These are phyloP conservation scores for Netelia inedita DNA, from an alignment of 2,888 invertebrate genomes.

Conservation along the genomic window DNA sequence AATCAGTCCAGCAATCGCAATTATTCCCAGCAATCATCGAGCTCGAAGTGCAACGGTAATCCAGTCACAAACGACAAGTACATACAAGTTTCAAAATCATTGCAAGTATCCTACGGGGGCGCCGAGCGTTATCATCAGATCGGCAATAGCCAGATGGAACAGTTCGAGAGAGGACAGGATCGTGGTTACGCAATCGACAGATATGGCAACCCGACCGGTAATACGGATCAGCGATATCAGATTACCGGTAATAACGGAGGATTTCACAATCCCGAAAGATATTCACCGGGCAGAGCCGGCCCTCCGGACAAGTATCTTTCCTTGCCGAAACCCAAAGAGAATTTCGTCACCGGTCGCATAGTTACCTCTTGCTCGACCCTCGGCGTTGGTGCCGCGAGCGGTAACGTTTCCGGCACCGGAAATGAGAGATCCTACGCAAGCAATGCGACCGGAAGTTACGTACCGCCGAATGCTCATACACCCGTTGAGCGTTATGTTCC, in stretches of 20 bases:
- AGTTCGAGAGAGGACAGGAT: constrained; percentile 75
- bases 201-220: constrained; percentile 61
- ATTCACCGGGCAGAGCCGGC: constrained; percentile 79
- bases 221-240: constrained; percentile 54
- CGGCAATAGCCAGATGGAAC: constrained; percentile 72
- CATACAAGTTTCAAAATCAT: constrained; percentile 80
- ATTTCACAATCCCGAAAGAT: constrained; percentile 80
- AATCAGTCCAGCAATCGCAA: constrained; percentile 58
- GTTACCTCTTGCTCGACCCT: constrained; percentile 74
- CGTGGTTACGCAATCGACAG: constrained; percentile 67
- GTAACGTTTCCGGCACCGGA: constrained; percentile 71
- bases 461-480: constrained; percentile 91
- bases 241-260: constrained; percentile 70
- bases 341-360: constrained; percentile 79
- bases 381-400: constrained; percentile 55
- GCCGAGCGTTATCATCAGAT: constrained; percentile 71
- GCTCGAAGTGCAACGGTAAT: constrained; percentile 66
- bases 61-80: constrained; percentile 78
- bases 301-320: constrained; percentile 82
- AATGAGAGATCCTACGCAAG: constrained; percentile 79
- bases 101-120: constrained; percentile 77
- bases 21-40: constrained; percentile 70
- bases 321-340: constrained; percentile 83
- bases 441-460: constrained; percentile 83
- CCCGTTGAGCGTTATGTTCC: constrained; percentile 92